These are phyloP conservation scores for Thereva nobilitata DNA, from an alignment of 2,888 invertebrate genomes.

Conservation along the genomic window DNA sequence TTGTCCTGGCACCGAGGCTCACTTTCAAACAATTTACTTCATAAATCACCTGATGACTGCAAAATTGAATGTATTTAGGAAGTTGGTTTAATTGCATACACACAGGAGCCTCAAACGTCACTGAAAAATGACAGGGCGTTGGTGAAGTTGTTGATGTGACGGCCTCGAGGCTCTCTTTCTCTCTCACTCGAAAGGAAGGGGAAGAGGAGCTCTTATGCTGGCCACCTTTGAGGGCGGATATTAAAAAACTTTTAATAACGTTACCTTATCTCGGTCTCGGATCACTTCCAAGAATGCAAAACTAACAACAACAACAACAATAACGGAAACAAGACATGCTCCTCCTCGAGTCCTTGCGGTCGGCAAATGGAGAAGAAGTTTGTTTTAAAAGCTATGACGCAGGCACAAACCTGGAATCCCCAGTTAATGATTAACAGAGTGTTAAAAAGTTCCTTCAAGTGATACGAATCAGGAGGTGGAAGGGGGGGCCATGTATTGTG, in stretches of 20 bases:
- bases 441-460: conserved; percentile 38
- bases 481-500: not conserved
- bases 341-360: too few species aligned
- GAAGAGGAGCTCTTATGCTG: not conserved
- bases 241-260: conserved; percentile 37
- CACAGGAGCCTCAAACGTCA: conserved; percentile 1
- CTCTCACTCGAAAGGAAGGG: too few species aligned
- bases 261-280: not conserved
- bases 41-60: conserved; percentile 41
- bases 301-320: not conserved
- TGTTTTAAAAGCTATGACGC: too few species aligned
- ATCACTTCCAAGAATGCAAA: too few species aligned
- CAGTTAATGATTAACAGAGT: conserved; percentile 38
- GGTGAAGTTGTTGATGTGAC: conserved; percentile 15
- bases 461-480: conserved; percentile 24
- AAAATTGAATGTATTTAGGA: conserved; percentile 41
- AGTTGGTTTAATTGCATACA: conserved; percentile 40
- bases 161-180: not conserved
- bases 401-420: conserved; percentile 2
- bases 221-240: conserved; percentile 8
- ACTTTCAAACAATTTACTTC: conserved; percentile 40
- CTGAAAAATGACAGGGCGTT: conserved; percentile 31
- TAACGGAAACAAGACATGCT: not conserved
- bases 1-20: conserved; percentile 14
- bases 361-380: too few species aligned